Percentiles rank a stretch among this genome's conserved stretches.
phyloP scores from a whole-genome alignment of 2,888 invertebrate species.

The Ceriagrion tenellum region DNA sequence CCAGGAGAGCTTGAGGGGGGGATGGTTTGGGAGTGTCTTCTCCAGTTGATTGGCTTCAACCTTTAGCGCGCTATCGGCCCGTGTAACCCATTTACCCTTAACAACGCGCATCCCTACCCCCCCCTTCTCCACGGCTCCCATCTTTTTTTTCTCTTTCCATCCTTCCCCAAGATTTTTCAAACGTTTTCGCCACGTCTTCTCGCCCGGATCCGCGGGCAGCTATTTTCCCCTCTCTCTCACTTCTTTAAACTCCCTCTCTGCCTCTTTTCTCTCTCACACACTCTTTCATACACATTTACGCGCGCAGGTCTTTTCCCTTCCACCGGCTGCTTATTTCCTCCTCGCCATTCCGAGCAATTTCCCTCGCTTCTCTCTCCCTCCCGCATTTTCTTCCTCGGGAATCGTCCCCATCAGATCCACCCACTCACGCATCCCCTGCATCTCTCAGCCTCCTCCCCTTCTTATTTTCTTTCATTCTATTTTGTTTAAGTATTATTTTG shows the following conservation, averaged over 20 bases:
- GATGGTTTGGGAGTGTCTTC: neutral
- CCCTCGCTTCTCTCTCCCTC: neutral
- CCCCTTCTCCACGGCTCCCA: neutral
- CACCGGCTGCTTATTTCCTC: neutral
- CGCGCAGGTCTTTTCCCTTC: neutral
- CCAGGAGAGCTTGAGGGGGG: neutral
- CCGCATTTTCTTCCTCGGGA: neutral
- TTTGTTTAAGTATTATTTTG: neutral
- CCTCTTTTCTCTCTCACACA: neutral
- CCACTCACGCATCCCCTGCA: neutral
- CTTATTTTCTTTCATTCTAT: neutral
- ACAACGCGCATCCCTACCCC: neutral
- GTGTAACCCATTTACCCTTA: constrained; percentile 28
- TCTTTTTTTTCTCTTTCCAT: neutral
- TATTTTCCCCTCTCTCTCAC: neutral
- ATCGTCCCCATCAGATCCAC: neutral
- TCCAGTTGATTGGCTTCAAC: constrained; percentile 8
- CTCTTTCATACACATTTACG: neutral
- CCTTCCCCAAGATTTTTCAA: constrained; percentile 15
- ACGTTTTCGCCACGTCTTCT: neutral
- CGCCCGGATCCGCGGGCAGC: neutral
- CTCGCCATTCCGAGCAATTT: neutral
- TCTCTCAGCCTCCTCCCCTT: neutral
- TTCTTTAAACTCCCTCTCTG: too few relatives aligned
- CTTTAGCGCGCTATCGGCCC: constrained; percentile 8